Evolutionary conservation across 2,888 invertebrate species (phyloP).

Genomic region (Leptinotarsa rubiginosa): DNA sequence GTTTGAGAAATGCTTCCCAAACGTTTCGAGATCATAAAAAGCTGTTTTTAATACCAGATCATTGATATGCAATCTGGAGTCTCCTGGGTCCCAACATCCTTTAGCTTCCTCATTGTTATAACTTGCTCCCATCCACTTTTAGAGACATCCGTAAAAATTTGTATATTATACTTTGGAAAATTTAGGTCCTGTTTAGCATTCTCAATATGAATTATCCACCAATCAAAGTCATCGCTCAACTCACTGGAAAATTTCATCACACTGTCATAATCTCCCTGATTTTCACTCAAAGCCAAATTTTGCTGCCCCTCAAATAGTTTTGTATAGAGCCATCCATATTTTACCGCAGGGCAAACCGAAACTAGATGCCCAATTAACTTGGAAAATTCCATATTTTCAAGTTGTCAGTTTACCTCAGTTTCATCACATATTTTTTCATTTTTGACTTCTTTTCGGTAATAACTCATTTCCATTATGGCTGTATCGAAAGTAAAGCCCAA

Average conservation of each 20-base stretch:
- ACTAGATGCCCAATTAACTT: background rate
- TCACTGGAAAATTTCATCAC: background rate
- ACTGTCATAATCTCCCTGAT: background rate
- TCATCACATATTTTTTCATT: background rate
- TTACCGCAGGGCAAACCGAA: background rate
- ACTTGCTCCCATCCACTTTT: constrained; percentile 16
- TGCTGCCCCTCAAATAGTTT: background rate
- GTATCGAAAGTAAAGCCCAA: constrained; percentile 7
- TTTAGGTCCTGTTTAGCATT: background rate
- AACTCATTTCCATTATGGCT: background rate
- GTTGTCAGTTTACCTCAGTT: background rate
- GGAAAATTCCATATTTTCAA: background rate
- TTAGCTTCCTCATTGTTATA: background rate
- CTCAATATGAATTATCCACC: too few species aligned
- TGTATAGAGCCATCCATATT: background rate
- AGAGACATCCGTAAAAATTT: constrained; percentile 17
- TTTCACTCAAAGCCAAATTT: background rate
- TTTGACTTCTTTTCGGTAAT: background rate
- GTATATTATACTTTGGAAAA: background rate
- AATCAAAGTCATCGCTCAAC: background rate
- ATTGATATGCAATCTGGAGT: constrained; percentile 9
- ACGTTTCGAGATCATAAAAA: constrained; percentile 8
- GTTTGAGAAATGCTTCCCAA: background rate
- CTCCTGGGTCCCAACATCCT: background rate
- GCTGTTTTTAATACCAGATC: constrained; percentile 23